phyloP scores from a whole-genome alignment of 2,113 vertebrate genomes.

The Girardinichthys multiradiatus region DNA sequence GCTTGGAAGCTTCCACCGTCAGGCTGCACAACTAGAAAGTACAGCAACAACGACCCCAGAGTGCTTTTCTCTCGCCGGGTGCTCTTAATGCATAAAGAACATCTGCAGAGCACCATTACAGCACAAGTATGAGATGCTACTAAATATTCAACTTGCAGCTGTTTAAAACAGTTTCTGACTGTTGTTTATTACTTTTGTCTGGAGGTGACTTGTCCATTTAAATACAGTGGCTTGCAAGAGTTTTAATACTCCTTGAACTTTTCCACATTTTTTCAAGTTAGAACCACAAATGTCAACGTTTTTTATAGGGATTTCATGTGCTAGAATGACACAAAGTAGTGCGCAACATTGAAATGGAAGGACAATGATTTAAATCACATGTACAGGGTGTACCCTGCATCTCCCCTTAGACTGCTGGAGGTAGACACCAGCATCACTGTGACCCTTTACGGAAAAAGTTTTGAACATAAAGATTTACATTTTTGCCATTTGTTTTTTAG shows the following conservation, averaged over 20 bases:
- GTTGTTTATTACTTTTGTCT: slow-evolving; percentile 18
- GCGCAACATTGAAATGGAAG: background rate
- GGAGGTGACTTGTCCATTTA: background rate
- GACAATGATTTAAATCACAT: background rate
- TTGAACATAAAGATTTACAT: no score
- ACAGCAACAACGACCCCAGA: slow-evolving; percentile 24
- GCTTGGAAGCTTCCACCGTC: slow-evolving; percentile 34
- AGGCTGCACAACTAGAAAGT: slow-evolving; percentile 23
- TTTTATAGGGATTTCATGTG: background rate
- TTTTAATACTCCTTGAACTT: background rate
- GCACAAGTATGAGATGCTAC: slow-evolving; percentile 6
- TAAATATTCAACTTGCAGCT: slow-evolving; percentile 20
- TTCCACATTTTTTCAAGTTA: background rate
- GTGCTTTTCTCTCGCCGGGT: slow-evolving; percentile 33
- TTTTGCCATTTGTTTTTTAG: no score
- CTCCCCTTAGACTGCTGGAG: no score
- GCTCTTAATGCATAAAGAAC: slow-evolving; percentile 38
- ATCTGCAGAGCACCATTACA: slow-evolving; percentile 29
- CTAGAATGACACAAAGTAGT: background rate
- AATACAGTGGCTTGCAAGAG: background rate
- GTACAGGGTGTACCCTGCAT: no score
- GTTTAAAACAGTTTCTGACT: background rate
- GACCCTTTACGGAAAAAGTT: no score
- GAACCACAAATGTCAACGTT: background rate
- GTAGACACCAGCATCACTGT: no score